Conservation (phyloP, 2,113 vertebrate genomes). For the Psophia crepitans region DNA sequence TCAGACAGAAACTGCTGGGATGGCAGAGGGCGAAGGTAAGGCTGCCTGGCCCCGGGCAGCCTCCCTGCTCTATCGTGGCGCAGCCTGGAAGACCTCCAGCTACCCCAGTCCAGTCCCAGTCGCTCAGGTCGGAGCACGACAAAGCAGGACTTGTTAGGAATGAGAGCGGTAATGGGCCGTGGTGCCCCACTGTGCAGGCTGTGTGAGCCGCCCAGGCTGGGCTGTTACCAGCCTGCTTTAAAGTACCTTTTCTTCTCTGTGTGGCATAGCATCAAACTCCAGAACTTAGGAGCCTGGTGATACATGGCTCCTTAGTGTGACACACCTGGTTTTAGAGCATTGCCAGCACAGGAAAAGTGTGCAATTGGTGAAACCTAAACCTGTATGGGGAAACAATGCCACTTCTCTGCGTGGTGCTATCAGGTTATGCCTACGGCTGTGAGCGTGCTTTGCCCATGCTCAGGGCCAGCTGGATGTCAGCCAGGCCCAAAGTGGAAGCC, state of each 20-base stretch:
- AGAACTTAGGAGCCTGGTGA: neutral
- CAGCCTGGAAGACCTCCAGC: neutral
- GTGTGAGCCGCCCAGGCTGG: neutral
- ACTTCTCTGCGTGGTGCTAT: neutral
- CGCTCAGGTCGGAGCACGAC: neutral
- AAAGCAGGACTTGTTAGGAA: neutral
- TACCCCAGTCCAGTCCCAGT: neutral
- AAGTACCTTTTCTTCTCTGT: neutral
- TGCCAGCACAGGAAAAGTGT: accelerated
- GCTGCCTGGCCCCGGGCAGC: neutral
- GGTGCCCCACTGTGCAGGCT: neutral
- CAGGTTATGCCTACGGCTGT: neutral
- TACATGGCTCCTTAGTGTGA: neutral
- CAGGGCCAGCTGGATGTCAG: neutral
- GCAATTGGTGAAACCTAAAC: neutral
- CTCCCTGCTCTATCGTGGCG: neutral
- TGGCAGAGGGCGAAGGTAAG: neutral
- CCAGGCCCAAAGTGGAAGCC: neutral
- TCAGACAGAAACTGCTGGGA: neutral
- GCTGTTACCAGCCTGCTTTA: neutral
- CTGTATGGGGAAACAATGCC: neutral
- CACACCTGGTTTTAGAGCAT: neutral
- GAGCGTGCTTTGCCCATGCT: neutral
- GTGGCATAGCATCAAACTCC: neutral
- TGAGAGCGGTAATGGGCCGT: too few species aligned